phyloP scores from a whole-genome alignment of 2,113 vertebrate species.

The Aleadryas rufinucha region DNA sequence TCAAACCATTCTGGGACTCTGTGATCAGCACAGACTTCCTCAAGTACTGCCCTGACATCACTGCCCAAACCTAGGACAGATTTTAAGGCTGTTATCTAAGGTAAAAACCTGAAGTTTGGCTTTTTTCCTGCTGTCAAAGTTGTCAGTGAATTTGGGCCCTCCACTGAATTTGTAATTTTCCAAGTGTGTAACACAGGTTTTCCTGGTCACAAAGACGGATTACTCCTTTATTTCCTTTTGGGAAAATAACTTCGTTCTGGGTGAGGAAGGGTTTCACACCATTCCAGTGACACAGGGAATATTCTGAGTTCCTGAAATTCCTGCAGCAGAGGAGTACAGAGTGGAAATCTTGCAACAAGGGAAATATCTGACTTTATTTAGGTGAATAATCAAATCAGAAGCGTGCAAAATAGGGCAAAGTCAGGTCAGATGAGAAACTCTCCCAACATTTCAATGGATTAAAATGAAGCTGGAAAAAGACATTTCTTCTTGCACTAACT shows the following conservation, averaged over 20 bases:
- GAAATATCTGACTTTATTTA: neutral
- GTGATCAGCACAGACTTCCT: neutral
- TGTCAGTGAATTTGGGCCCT: neutral
- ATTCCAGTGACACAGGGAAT: neutral
- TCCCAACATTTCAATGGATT: neutral
- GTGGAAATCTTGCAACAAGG: neutral
- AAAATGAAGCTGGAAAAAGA: neutral
- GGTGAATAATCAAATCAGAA: neutral
- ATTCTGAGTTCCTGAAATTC: neutral
- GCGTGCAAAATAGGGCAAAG: neutral
- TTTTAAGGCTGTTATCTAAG: neutral
- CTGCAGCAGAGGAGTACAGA: neutral
- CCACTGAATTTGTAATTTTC: neutral
- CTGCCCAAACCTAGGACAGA: neutral
- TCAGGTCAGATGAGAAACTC: neutral
- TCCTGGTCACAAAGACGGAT: neutral
- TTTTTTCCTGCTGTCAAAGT: neutral
- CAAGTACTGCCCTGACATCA: neutral
- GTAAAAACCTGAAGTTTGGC: neutral
- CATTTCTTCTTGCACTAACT: neutral
- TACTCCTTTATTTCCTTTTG: neutral
- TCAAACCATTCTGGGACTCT: neutral
- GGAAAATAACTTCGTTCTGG: neutral
- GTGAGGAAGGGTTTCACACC: neutral
- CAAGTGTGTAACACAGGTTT: neutral